These are phyloP conservation scores for Therioaphis trifolii DNA, from an alignment of 2,888 invertebrate genomes.

Conservation along the genomic window DNA sequence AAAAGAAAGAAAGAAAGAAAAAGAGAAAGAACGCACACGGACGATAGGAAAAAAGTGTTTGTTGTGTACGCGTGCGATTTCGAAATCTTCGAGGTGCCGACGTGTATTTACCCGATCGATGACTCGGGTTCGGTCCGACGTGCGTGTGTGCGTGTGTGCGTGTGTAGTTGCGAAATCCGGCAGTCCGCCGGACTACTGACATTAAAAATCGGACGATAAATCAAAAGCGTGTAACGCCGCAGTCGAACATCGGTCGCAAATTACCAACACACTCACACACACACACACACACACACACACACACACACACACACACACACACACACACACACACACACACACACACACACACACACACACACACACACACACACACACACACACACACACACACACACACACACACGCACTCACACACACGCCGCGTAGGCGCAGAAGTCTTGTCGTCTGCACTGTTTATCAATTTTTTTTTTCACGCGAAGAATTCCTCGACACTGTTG, in stretches of 20 bases:
- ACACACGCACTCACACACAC: too few species aligned
- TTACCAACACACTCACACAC: not conserved
- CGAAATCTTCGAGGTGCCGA: constrained; percentile 23
- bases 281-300: too few species aligned
- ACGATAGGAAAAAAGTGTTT: constrained; percentile 1
- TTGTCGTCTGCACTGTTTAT: not conserved
- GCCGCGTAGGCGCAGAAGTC: constrained; percentile 33
- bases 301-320: too few species aligned
- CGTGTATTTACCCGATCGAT: constrained; percentile 54
- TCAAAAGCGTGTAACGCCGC: not conserved
- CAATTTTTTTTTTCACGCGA: not conserved
- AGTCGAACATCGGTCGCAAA: not conserved
- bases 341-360: too few species aligned
- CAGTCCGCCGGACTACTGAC: not conserved
- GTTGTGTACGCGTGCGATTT: constrained; percentile 14
- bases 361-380: too few species aligned
- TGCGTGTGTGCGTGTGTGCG: not conserved
- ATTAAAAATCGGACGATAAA: constrained; percentile 52
- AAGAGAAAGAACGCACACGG: constrained; percentile 33
- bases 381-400: too few species aligned
- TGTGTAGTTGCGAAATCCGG: constrained; percentile 39
- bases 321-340: too few species aligned
- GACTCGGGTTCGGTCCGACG: not conserved
- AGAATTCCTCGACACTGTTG: not conserved
- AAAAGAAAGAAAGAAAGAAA: not conserved